These are phyloP conservation scores for Ciconia maguari DNA, from an alignment of 2,113 vertebrate species.

Conservation along the genomic window DNA sequence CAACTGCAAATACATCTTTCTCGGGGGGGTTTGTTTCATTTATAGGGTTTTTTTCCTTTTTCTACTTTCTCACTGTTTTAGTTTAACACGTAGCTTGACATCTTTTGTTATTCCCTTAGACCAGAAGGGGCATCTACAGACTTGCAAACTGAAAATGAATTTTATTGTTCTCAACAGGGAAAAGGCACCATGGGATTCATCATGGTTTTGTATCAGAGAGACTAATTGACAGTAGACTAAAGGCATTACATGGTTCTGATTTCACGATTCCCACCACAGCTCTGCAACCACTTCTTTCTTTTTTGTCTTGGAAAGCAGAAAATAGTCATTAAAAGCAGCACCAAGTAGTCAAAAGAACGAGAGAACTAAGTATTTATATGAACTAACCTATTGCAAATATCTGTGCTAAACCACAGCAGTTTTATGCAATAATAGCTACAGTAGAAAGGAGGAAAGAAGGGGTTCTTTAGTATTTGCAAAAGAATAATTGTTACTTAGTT, in stretches of 20 bases:
- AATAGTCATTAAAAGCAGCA: not conserved
- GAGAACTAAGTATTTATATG: fast-evolving
- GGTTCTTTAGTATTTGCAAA: not conserved
- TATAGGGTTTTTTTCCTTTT: not conserved
- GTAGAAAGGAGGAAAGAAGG: not conserved
- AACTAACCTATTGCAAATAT: not conserved
- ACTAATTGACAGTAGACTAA: constrained; percentile 25
- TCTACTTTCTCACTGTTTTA: not conserved
- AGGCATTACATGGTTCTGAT: not conserved
- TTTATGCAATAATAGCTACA: not conserved
- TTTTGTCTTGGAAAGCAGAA: not conserved
- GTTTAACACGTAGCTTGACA: not conserved
- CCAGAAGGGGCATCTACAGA: not conserved
- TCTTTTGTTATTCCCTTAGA: not conserved
- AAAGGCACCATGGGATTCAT: not conserved
- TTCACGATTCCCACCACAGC: not conserved
- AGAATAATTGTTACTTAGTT: not conserved
- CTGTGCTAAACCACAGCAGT: not conserved
- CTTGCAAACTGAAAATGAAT: not conserved
- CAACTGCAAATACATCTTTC: not conserved
- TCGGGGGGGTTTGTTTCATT: not conserved
- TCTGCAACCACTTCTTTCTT: not conserved
- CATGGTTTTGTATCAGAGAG: not conserved
- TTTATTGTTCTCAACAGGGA: not conserved
- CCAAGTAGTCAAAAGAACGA: not conserved